Conservation (phyloP, 2,888 invertebrate genomes). For the Drosophila mimica region DNA sequence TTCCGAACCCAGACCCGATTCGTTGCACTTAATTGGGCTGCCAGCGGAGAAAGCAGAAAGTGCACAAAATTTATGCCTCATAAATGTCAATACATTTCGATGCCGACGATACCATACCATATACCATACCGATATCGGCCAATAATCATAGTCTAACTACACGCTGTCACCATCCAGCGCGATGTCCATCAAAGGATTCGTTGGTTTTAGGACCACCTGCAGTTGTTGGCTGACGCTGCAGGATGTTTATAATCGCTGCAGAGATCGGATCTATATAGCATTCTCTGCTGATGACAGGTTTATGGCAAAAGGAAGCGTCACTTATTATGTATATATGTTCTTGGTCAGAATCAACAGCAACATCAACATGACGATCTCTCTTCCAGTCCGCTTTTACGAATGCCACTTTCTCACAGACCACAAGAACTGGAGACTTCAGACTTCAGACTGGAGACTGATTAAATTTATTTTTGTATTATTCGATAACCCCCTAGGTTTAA, state of each 20-base stretch:
- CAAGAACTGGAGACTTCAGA: neutral
- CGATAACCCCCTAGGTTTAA: neutral
- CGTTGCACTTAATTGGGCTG: slow-evolving; percentile 76
- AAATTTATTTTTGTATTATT: neutral
- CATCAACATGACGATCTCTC: neutral
- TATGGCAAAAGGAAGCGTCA: neutral
- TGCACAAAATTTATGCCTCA: slow-evolving; percentile 70
- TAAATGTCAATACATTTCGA: slow-evolving; percentile 68
- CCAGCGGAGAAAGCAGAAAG: slow-evolving; percentile 58
- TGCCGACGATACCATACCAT: slow-evolving; percentile 11
- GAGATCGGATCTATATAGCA: neutral
- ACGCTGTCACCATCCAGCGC: slow-evolving; percentile 11
- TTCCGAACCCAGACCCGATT: slow-evolving; percentile 40
- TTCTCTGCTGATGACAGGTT: neutral
- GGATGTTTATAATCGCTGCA: neutral
- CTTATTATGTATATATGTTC: neutral
- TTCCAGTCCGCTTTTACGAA: no score
- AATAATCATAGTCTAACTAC: slow-evolving; percentile 23
- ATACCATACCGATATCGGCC: neutral
- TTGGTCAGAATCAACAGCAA: neutral
- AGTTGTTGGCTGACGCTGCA: slow-evolving; percentile 12
- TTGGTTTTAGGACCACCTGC: slow-evolving; percentile 9
- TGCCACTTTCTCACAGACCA: neutral
- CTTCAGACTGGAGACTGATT: neutral
- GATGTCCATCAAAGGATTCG: slow-evolving; percentile 49